phyloP scores from a whole-genome alignment of 2,888 invertebrate genomes.

The Pinctada fucata region DNA sequence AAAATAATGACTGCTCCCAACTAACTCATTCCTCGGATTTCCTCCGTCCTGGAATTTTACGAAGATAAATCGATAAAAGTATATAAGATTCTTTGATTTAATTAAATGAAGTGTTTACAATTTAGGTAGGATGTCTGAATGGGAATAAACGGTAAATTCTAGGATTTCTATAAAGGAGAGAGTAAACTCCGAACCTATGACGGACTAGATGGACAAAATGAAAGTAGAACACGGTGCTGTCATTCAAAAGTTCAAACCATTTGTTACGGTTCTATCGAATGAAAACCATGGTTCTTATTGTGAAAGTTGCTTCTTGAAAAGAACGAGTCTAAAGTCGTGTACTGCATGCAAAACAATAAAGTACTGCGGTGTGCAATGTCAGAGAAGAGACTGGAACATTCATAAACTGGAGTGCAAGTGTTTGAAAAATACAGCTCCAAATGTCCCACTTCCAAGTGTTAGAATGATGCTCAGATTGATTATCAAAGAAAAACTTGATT shows the following conservation, averaged over 20 bases:
- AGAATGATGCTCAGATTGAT: conserved; percentile 88
- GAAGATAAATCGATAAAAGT: too few relatives aligned
- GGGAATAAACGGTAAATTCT: too few relatives aligned
- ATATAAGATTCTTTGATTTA: too few relatives aligned
- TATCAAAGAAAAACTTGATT: conserved; percentile 79
- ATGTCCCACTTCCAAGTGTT: conserved; percentile 88
- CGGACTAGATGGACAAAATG: neutral
- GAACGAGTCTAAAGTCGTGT: conserved; percentile 80
- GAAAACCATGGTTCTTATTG: conserved; percentile 33
- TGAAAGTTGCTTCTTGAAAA: conserved; percentile 50
- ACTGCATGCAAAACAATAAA: conserved; percentile 89
- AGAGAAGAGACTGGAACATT: conserved; percentile 86
- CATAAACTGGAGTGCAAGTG: conserved; percentile 91
- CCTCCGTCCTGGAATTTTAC: too few relatives aligned
- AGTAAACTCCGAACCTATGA: too few relatives aligned
- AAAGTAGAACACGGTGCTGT: conserved; percentile 41
- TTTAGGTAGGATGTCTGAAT: too few relatives aligned
- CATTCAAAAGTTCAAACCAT: conserved; percentile 54
- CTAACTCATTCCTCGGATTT: too few relatives aligned
- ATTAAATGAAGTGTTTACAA: too few relatives aligned
- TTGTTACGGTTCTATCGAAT: conserved; percentile 57
- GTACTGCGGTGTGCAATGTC: conserved; percentile 90
- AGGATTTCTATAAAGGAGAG: too few relatives aligned
- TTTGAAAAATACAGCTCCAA: conserved; percentile 85
- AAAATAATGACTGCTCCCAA: neutral